These are phyloP conservation scores for Stomatorhinus ivindoensis DNA, from an alignment of 2,113 vertebrate genomes.

Conservation along the genomic window DNA sequence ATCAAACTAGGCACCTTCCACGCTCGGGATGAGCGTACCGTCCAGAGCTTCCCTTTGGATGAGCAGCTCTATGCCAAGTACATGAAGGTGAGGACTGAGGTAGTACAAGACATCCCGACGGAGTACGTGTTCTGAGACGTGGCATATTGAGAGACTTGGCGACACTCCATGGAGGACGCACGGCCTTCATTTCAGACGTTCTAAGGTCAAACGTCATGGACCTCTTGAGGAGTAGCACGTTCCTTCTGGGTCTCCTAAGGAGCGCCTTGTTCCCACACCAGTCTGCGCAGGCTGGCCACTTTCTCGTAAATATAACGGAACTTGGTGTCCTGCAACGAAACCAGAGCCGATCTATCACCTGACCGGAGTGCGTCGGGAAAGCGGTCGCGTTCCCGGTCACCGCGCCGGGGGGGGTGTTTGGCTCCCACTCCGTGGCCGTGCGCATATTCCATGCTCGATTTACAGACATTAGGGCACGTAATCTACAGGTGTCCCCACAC, in stretches of 20 bases:
- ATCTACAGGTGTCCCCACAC: background rate
- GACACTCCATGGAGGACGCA: background rate
- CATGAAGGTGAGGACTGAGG: constrained; percentile 80
- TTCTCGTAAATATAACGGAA: background rate
- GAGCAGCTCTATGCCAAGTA: constrained; percentile 99
- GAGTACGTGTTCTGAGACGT: background rate
- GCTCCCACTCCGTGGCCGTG: background rate
- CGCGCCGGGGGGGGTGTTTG: background rate
- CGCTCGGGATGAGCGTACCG: constrained; percentile 90
- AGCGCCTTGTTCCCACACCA: background rate
- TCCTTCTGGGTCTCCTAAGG: background rate
- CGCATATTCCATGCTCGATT: background rate
- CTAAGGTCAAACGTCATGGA: background rate
- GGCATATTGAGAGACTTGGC: background rate
- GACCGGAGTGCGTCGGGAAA: background rate
- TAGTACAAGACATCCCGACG: background rate
- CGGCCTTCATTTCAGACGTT: background rate
- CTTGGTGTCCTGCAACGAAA: background rate
- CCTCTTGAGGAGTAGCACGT: background rate
- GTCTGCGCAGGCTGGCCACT: background rate
- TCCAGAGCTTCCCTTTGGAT: constrained; percentile 96
- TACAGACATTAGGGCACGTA: background rate
- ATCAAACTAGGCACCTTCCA: constrained; percentile 96
- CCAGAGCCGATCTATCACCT: background rate
- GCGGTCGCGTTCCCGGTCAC: background rate